Percentiles rank a stretch among this genome's conserved stretches.
These are phyloP conservation scores for Connochaetes taurinus DNA, from an alignment of 2,113 vertebrate genomes.

Conservation along the genomic window DNA sequence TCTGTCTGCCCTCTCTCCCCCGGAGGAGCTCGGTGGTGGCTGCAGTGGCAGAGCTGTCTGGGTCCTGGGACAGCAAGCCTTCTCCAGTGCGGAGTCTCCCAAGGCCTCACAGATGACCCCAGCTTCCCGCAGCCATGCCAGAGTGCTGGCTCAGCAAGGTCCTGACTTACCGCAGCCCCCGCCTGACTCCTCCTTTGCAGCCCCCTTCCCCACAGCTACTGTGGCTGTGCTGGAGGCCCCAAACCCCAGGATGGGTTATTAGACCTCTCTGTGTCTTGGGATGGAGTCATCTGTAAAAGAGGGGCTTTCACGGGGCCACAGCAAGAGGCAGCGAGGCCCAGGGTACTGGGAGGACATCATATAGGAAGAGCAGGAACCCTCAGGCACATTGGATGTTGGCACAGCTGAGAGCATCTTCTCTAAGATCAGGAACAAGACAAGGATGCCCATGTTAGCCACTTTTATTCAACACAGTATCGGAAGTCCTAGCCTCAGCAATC, in stretches of 20 bases:
- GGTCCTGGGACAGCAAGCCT: not conserved
- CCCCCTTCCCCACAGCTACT: not conserved
- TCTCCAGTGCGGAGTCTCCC: not conserved
- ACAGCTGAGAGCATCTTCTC: not conserved
- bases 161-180: not conserved
- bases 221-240: not conserved
- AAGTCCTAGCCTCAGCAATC: not conserved
- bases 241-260: too few relatives aligned
- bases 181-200: rapidly evolving
- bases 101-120: not conserved
- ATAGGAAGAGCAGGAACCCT: not conserved
- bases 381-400: rapidly evolving
- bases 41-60: not conserved
- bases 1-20: not conserved
- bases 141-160: not conserved
- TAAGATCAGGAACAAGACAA: not conserved
- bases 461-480: not conserved
- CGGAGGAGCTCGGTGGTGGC: not conserved
- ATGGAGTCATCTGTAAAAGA: not conserved
- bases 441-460: not conserved
- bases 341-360: too few relatives aligned
- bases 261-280: not conserved
- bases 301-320: not conserved
- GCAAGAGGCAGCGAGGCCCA: rapidly evolving
- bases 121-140: rapidly evolving